phyloP scores from a whole-genome alignment of 37 sponge, comb jelly and placozoan genomes.

The Petrosia ficiformis region DNA sequence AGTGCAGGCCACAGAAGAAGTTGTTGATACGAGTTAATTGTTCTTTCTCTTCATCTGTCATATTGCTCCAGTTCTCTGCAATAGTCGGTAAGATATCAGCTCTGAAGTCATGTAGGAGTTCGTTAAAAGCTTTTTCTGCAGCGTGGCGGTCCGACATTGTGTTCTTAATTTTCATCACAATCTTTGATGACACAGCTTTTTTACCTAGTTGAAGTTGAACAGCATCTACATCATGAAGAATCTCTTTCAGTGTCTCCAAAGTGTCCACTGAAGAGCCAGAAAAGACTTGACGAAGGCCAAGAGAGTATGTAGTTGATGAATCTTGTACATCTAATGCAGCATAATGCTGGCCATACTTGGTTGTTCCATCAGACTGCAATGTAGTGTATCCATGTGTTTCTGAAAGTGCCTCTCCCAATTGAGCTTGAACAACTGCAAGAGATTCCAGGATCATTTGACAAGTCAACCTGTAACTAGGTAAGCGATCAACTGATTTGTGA shows the following conservation, averaged over 20 bases:
- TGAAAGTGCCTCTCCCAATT: constrained; percentile 21
- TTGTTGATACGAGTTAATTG: constrained; percentile 26
- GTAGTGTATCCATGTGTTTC: neutral
- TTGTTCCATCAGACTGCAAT: constrained; percentile 7
- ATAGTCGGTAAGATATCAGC: constrained; percentile 31
- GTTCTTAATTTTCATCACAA: constrained; percentile 25
- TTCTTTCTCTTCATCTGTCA: constrained; percentile 17
- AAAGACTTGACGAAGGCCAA: constrained; percentile 16
- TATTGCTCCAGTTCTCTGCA: constrained; percentile 5
- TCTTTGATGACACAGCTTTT: constrained; percentile 2
- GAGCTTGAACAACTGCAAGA: constrained; percentile 19
- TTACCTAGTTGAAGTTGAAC: neutral
- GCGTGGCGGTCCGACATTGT: constrained; percentile 60
- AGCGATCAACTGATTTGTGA: neutral
- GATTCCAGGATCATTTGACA: constrained; percentile 12
- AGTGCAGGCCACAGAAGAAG: constrained; percentile 63
- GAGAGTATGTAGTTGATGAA: constrained; percentile 4
- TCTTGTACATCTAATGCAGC: neutral
- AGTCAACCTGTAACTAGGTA: constrained; percentile 7
- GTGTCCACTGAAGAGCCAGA: constrained; percentile 12
- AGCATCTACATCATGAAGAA: constrained; percentile 18
- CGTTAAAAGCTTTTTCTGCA: constrained; percentile 27
- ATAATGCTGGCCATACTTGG: constrained; percentile 7
- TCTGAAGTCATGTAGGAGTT: constrained; percentile 32
- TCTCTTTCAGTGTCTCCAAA: constrained; percentile 21